Evolutionary conservation across 2,113 vertebrate species (phyloP).

Genomic region (Psittacula cyanocephala): DNA sequence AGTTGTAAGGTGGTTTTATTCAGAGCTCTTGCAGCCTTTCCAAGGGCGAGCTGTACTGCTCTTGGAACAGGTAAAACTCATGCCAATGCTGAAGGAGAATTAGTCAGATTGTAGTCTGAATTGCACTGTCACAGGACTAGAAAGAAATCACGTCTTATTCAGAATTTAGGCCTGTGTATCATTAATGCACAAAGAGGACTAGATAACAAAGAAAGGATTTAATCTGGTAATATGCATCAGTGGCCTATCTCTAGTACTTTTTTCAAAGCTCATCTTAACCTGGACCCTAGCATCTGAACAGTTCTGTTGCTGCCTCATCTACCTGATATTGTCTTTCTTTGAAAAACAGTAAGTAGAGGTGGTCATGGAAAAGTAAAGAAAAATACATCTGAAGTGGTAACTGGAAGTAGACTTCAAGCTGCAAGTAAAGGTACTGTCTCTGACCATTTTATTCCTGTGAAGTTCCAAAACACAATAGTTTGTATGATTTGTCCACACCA

Average conservation of each 20-base stretch:
- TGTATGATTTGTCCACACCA: neutral
- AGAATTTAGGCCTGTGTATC: neutral
- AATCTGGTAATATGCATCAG: neutral
- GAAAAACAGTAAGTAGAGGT: neutral
- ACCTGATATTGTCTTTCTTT: neutral
- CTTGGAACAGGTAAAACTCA: neutral
- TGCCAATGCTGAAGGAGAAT: neutral
- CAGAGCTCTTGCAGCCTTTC: neutral
- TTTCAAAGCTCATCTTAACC: neutral
- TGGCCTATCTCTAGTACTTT: neutral
- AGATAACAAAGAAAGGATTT: neutral
- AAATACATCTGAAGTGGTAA: neutral
- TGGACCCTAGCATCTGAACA: neutral
- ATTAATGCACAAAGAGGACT: neutral
- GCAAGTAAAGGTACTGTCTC: neutral
- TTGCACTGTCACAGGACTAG: neutral
- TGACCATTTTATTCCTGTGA: neutral
- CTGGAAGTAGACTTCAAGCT: neutral
- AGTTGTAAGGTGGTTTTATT: neutral
- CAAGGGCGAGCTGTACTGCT: rapidly evolving
- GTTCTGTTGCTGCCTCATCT: neutral
- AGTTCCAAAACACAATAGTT: neutral
- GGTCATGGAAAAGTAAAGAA: neutral
- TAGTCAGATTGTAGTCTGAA: neutral
- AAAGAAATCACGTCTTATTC: neutral